These are phyloP conservation scores for Hipparchia sbordonii DNA, from an alignment of 2,888 invertebrate genomes.

Conservation along the genomic window DNA sequence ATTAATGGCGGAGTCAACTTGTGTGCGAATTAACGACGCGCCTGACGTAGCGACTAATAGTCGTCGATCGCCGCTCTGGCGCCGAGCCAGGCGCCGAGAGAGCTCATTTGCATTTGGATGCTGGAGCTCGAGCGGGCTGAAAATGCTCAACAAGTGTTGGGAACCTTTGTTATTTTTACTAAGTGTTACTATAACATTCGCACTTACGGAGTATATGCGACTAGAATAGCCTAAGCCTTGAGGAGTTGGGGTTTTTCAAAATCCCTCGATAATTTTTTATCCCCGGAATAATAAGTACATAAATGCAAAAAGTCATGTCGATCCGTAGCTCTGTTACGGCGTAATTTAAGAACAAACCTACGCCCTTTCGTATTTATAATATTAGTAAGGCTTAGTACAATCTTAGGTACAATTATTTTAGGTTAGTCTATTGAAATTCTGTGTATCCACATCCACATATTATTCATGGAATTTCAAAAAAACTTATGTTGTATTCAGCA, in stretches of 20 bases:
- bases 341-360: too few species aligned
- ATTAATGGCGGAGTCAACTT: constrained; percentile 33
- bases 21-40: constrained; percentile 41
- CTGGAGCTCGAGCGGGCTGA: constrained; percentile 49
- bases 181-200: neutral
- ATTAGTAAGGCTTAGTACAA: neutral
- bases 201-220: neutral
- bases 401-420: neutral
- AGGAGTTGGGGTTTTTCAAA: too few species aligned
- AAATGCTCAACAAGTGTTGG: constrained; percentile 41
- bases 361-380: too few species aligned
- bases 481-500: too few species aligned
- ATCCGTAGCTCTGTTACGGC: too few species aligned
- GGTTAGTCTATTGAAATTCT: neutral
- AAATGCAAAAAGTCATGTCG: too few species aligned
- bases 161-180: constrained; percentile 24
- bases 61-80: constrained; percentile 52
- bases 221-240: too few species aligned
- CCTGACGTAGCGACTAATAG: constrained; percentile 53
- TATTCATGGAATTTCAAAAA: neutral
- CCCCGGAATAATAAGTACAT: too few species aligned
- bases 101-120: constrained; percentile 70
- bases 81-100: constrained; percentile 56
- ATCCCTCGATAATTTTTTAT: too few species aligned
- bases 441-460: neutral